These are phyloP conservation scores for Phrynosoma blainvillii DNA, from an alignment of 2,113 vertebrate species.

Conservation along the genomic window DNA sequence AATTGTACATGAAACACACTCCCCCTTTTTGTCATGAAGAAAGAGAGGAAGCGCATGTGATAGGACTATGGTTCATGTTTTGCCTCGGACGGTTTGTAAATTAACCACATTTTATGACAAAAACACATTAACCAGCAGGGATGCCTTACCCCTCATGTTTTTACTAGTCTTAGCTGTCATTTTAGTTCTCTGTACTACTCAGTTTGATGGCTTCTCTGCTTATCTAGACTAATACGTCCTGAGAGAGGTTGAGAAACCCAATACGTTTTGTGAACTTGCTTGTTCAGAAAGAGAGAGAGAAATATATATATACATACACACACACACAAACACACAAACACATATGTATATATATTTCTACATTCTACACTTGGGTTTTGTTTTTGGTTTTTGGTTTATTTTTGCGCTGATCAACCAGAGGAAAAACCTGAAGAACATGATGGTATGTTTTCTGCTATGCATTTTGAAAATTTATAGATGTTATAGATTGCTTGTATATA, in stretches of 20 bases:
- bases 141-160: conserved; percentile 94
- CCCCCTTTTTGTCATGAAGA: conserved; percentile 41
- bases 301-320: background rate
- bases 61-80: conserved; percentile 87
- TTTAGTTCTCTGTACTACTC: conserved; percentile 72
- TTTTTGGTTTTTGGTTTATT: conserved; percentile 46
- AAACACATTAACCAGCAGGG: conserved; percentile 93
- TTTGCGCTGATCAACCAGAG: conserved; percentile 69
- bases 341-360: too few species aligned
- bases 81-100: conserved; percentile 88
- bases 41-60: conserved; percentile 69
- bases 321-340: too few species aligned
- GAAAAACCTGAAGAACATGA: conserved; percentile 72
- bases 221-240: conserved; percentile 79
- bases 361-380: background rate
- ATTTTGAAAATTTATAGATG: conserved; percentile 87
- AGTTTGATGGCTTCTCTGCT: conserved; percentile 83
- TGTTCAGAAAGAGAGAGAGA: conserved; percentile 55
- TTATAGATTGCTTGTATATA: conserved; percentile 95
- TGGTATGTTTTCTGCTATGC: conserved; percentile 90
- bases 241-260: conserved; percentile 59
- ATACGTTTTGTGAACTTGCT: conserved; percentile 61
- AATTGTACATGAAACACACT: conserved; percentile 52
- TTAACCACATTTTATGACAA: conserved; percentile 80
- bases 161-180: conserved; percentile 73